Evolutionary conservation across 1,140 invertebrate species (phyloP).

Genomic region (Scaptomyza hsui): DNA sequence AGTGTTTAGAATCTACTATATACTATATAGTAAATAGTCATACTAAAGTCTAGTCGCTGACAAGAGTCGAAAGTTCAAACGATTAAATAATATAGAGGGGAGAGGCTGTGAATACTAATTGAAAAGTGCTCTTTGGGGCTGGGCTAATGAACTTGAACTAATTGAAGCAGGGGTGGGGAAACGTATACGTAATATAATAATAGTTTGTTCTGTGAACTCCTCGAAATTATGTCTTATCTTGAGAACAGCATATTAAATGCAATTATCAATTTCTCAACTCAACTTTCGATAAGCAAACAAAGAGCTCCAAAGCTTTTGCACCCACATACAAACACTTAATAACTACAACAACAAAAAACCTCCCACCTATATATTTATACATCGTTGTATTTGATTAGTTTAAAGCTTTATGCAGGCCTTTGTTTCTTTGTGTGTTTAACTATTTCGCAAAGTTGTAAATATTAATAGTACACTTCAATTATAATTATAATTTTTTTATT

Average conservation of each 20-base stretch:
- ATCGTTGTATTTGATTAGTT: conserved; percentile 64
- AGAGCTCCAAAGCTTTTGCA: conserved; percentile 9
- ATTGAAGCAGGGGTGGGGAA: not conserved
- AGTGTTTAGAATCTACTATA: conserved; percentile 26
- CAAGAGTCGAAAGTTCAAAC: conserved; percentile 61
- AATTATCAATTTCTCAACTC: conserved; percentile 17
- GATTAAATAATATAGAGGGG: conserved; percentile 26
- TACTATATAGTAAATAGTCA: conserved; percentile 25
- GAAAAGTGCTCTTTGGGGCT: not conserved
- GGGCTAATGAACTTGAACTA: conserved; percentile 57
- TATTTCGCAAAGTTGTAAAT: not conserved
- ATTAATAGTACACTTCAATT: conserved; percentile 12
- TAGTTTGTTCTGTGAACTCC: too few relatives aligned
- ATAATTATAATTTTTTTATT: conserved; percentile 4
- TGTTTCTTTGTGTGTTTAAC: conserved; percentile 34
- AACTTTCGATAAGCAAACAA: conserved; percentile 28
- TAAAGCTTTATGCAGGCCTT: conserved; percentile 58
- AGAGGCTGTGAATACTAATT: not conserved
- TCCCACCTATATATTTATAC: conserved; percentile 23
- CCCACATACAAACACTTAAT: not conserved
- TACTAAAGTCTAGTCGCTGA: conserved; percentile 35
- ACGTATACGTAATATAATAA: conserved; percentile 5
- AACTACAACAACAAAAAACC: too few relatives aligned
- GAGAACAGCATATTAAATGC: conserved; percentile 18
- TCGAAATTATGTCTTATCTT: too few relatives aligned